Evolutionary conservation across 2,797 vertebrate species (phyloP).

Genomic region (Propithecus perrieri): DNA sequence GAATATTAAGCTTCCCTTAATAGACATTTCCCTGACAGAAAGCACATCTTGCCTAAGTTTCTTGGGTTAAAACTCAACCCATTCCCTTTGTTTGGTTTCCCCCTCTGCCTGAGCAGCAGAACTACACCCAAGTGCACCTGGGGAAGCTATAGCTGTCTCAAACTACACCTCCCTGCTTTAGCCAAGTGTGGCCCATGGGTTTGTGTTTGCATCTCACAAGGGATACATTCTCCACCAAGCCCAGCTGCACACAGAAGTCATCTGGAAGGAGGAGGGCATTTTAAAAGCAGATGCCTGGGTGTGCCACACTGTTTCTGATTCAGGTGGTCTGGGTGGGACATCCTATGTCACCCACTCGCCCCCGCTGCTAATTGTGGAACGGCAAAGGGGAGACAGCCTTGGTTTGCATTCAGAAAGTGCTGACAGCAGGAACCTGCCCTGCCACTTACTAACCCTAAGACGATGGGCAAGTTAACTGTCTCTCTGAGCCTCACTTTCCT

Average conservation of each 20-base stretch:
- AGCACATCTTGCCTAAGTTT: background rate
- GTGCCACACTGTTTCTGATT: background rate
- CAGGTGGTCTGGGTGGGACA: background rate
- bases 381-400: background rate
- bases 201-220: background rate
- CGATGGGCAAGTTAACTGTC: background rate
- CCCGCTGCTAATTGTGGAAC: background rate
- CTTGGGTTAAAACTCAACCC: background rate
- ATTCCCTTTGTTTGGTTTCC: slow-evolving; percentile 25
- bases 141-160: background rate
- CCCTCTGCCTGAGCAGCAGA: background rate
- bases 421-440: background rate
- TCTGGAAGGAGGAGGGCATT: background rate
- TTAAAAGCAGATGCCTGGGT: background rate
- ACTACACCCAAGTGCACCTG: background rate
- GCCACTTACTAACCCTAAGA: background rate
- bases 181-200: background rate
- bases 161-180: background rate
- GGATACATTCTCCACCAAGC: background rate
- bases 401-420: background rate
- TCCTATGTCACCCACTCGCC: background rate
- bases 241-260: background rate
- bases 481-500: background rate
- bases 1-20: background rate
- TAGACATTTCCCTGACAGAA: background rate